Percentiles rank a stretch among this genome's conserved stretches.
Conservation (phyloP, 1,140 invertebrate species). For the Drosophila punjabiensis region DNA sequence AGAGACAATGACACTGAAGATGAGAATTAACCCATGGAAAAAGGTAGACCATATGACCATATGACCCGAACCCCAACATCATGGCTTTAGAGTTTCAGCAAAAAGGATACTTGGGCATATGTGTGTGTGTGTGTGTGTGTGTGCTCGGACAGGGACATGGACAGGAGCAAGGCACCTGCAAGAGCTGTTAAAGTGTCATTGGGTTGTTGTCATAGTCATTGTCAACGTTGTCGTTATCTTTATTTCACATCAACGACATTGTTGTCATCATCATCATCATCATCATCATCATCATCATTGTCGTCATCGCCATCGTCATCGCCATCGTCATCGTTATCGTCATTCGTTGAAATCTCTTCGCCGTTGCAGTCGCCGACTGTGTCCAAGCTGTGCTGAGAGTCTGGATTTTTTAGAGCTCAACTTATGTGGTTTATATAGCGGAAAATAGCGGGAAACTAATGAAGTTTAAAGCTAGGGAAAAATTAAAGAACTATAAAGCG, state of each 20-base stretch:
- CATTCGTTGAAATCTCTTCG: conserved; percentile 32
- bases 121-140: conserved; percentile 1
- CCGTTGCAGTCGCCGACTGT: conserved; percentile 25
- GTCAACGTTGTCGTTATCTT: conserved; percentile 83
- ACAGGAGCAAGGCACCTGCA: conserved; percentile 61
- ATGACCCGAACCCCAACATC: conserved; percentile 29
- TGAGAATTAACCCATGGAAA: conserved; percentile 27
- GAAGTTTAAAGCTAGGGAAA: not conserved
- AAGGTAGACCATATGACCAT: conserved; percentile 5
- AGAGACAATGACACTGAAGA: conserved; percentile 2
- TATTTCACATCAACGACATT: conserved; percentile 83
- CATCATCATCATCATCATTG: conserved; percentile 10
- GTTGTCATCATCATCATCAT: conserved; percentile 66
- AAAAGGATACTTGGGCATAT: conserved; percentile 8
- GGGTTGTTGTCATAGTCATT: conserved; percentile 81
- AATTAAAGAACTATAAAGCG: not conserved
- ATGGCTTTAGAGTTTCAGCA: not conserved
- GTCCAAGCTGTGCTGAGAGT: conserved; percentile 11
- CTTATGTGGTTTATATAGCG: not conserved
- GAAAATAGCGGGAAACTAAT: not conserved
- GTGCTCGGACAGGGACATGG: conserved; percentile 1
- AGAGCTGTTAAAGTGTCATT: conserved; percentile 81
- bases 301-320: conserved; percentile 17
- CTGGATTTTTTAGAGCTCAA: conserved; percentile 1
- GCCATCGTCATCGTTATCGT: conserved; percentile 20